phyloP scores from a whole-genome alignment of 2,797 vertebrate genomes.

The Neosilurus mollespiculum region DNA sequence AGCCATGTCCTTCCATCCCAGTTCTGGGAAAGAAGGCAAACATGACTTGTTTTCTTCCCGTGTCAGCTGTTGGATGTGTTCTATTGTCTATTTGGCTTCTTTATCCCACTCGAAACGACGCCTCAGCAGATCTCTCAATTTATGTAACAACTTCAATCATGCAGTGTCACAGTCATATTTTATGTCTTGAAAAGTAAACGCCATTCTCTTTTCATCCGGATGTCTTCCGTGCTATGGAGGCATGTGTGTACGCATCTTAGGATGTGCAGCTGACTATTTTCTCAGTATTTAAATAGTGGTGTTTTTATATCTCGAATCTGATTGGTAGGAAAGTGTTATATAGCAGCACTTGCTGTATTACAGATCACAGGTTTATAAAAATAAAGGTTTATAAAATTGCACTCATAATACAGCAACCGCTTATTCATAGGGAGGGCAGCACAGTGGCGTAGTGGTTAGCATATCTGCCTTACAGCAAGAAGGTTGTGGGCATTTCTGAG shows the following conservation, averaged over 20 bases:
- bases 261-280: background rate
- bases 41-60: conserved; percentile 13
- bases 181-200: conserved; percentile 7
- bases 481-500: too few relatives aligned
- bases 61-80: conserved; percentile 30
- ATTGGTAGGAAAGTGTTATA: background rate
- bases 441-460: too few relatives aligned
- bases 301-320: background rate
- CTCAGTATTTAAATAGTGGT: background rate
- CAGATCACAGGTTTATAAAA: too few relatives aligned
- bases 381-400: too few relatives aligned
- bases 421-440: too few relatives aligned
- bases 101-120: conserved; percentile 49
- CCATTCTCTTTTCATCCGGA: background rate
- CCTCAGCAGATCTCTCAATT: conserved; percentile 47
- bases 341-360: background rate
- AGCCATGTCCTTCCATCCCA: conserved; percentile 17
- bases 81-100: conserved; percentile 18
- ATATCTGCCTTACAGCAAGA: too few relatives aligned
- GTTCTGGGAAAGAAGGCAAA: conserved; percentile 9
- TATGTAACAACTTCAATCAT: conserved; percentile 51
- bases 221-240: background rate
- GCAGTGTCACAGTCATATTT: conserved; percentile 17
- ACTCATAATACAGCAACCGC: too few relatives aligned
- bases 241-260: background rate